These are phyloP conservation scores for Anagrus nilaparvatae DNA, from an alignment of 1,140 invertebrate genomes.

Conservation along the genomic window DNA sequence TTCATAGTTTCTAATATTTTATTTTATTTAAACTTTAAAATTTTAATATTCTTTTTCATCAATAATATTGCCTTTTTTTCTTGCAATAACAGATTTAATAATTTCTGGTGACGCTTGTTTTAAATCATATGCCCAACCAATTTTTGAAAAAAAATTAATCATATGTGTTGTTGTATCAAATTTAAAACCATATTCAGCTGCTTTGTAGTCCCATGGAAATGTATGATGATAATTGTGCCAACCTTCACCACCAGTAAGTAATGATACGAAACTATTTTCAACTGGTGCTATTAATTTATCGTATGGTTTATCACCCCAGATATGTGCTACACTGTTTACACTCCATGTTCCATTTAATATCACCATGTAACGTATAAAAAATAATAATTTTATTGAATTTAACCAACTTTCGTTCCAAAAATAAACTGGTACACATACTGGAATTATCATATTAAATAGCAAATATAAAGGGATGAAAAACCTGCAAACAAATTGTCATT, in stretches of 20 bases:
- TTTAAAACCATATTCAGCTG: slow-evolving; percentile 51
- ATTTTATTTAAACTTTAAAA: no score
- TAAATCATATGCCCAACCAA: slow-evolving; percentile 77
- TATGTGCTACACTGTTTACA: neutral
- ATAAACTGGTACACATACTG: neutral
- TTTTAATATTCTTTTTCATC: no score
- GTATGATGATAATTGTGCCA: slow-evolving; percentile 94
- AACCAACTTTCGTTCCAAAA: neutral
- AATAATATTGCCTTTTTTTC: slow-evolving; percentile 34
- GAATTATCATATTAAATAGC: neutral
- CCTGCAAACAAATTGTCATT: no score
- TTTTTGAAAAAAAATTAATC: slow-evolving; percentile 54
- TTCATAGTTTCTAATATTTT: no score
- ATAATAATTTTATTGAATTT: neutral
- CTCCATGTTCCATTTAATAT: neutral
- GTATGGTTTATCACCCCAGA: neutral
- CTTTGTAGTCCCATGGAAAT: slow-evolving; percentile 89
- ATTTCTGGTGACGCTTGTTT: slow-evolving; percentile 49
- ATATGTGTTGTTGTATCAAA: slow-evolving; percentile 51
- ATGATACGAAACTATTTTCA: slow-evolving; percentile 11
- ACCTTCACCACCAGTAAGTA: slow-evolving; percentile 49
- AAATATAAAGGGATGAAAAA: neutral
- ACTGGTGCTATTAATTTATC: slow-evolving; percentile 9
- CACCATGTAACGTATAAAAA: neutral
- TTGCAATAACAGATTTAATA: slow-evolving; percentile 42